Evolutionary conservation across 2,113 vertebrate species (phyloP).

Genomic region (Psammodynastes pulverulentus): DNA sequence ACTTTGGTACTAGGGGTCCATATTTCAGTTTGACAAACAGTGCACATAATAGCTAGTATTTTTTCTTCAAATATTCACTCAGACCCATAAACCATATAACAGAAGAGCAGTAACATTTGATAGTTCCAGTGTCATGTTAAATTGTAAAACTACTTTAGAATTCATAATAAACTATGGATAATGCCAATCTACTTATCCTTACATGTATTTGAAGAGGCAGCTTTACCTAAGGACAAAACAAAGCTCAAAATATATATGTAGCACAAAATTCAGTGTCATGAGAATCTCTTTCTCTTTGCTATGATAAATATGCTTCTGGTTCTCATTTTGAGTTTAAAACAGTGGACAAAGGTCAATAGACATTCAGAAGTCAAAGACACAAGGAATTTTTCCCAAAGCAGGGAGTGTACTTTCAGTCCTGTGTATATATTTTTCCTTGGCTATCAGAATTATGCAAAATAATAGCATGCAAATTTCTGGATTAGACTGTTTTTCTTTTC

Average conservation of each 20-base stretch:
- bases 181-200: background rate
- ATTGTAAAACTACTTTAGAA: background rate
- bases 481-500: no score
- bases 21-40: slow-evolving; percentile 47
- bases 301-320: background rate
- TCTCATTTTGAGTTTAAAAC: background rate
- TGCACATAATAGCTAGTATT: slow-evolving; percentile 56
- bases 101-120: slow-evolving; percentile 59
- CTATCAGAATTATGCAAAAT: background rate
- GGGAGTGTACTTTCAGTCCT: background rate
- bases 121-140: slow-evolving; percentile 40
- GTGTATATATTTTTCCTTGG: background rate
- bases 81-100: slow-evolving; percentile 54
- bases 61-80: slow-evolving; percentile 55
- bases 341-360: background rate
- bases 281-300: no score
- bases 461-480: background rate
- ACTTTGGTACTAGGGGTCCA: slow-evolving; percentile 40
- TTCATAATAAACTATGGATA: background rate
- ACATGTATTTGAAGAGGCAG: background rate
- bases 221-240: background rate
- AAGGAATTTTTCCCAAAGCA: background rate
- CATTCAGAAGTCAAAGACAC: background rate
- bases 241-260: background rate
- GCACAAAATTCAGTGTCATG: background rate